These are phyloP conservation scores for Coenonympha glycerion DNA, from an alignment of 2,888 invertebrate species.

Conservation along the genomic window DNA sequence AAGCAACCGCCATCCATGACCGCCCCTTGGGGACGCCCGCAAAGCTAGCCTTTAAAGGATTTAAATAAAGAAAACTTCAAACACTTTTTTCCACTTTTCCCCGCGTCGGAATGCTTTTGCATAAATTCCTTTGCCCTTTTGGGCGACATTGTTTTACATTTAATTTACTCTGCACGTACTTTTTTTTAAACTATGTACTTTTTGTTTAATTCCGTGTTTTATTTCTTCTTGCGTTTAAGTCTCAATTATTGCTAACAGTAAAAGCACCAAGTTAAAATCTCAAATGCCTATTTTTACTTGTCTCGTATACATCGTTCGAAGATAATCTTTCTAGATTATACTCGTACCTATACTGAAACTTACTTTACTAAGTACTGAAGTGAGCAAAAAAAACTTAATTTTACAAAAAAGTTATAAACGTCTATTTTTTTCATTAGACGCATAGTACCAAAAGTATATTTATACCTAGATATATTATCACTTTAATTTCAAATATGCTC, in stretches of 20 bases:
- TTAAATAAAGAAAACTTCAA: slow-evolving; percentile 9
- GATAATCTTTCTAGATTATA: too few species aligned
- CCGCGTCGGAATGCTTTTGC: slow-evolving; percentile 4
- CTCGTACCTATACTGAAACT: too few species aligned
- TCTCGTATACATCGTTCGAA: too few species aligned
- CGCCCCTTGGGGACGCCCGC: background rate
- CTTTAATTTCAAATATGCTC: too few species aligned
- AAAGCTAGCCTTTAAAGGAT: slow-evolving; percentile 2
- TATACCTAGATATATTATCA: too few species aligned
- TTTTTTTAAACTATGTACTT: background rate
- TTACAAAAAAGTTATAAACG: background rate
- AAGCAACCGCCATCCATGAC: background rate
- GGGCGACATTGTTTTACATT: background rate
- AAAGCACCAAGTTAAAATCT: background rate
- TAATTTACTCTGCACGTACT: background rate
- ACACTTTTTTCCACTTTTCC: slow-evolving; percentile 3
- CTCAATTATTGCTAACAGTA: background rate
- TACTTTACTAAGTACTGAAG: too few species aligned
- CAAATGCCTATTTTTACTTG: too few species aligned
- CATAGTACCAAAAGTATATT: too few species aligned
- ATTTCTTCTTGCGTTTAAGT: background rate
- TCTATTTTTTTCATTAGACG: background rate
- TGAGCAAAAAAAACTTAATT: too few species aligned
- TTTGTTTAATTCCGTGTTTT: background rate
- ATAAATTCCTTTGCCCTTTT: slow-evolving; percentile 8